Evolutionary conservation across 35 echinoderm and acorn worm genomes (phyloP).

Genomic region (Hemicentrotus pulcherrimus): DNA sequence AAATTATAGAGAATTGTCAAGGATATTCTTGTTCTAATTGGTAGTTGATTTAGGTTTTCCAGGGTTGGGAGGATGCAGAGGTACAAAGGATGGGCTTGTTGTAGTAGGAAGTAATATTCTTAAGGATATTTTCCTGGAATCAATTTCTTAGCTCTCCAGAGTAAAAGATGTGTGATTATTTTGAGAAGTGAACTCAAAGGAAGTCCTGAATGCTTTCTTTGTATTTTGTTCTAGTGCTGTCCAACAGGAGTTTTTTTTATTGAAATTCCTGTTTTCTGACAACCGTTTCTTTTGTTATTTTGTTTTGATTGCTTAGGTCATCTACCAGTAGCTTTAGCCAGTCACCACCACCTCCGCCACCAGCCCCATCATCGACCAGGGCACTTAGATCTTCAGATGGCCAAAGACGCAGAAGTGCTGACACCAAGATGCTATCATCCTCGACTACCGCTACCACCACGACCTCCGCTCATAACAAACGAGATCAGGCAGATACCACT

Average conservation of each 20-base stretch:
- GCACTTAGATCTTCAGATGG: conserved; percentile 15
- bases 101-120: neutral
- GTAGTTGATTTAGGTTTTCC: no score
- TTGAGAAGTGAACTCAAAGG: no score
- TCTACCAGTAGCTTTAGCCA: conserved; percentile 8
- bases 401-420: conserved; percentile 14
- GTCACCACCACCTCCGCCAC: neutral
- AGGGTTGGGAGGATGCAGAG: no score
- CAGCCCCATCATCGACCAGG: conserved; percentile 12
- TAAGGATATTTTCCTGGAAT: neutral
- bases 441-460: neutral
- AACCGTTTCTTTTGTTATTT: neutral
- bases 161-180: neutral
- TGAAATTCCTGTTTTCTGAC: neutral
- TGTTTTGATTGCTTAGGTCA: neutral
- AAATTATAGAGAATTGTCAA: no score
- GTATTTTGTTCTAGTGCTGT: neutral
- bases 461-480: neutral
- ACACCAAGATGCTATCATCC: conserved; percentile 15
- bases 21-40: no score
- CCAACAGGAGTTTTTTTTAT: neutral
- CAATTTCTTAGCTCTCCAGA: neutral
- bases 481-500: conserved; percentile 30
- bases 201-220: no score
- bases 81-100: no score